A percentile compares a stretch with the other conserved stretches of the same genome.
phyloP scores from a whole-genome alignment of 2,888 invertebrate species.

The Himalopsyche japonica region DNA sequence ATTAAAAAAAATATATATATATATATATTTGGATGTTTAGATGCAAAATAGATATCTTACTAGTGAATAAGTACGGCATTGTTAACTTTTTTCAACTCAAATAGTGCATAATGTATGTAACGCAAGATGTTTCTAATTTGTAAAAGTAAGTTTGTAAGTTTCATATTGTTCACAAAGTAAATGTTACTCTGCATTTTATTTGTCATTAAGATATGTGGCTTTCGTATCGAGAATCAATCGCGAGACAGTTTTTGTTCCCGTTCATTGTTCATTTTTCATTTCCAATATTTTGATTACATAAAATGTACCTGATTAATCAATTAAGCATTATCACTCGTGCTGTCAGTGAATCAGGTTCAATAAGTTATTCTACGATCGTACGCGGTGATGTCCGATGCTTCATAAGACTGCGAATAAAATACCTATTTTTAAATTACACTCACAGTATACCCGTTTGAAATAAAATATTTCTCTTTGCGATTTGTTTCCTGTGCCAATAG shows the following conservation, averaged over 20 bases:
- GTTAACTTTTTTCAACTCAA: conserved; percentile 3
- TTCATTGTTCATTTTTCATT: not conserved
- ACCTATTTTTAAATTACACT: not conserved
- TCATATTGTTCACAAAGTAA: not conserved
- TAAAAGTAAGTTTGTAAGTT: not conserved
- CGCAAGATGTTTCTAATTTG: not conserved
- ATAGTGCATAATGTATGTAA: not conserved
- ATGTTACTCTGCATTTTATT: not conserved
- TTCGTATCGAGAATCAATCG: not conserved
- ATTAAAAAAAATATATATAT: not conserved
- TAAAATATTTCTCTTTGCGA: too few relatives aligned
- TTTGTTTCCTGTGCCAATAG: too few relatives aligned
- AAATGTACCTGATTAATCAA: conserved; percentile 6
- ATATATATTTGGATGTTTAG: conserved; percentile 20
- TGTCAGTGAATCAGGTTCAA: not conserved
- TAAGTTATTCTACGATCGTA: not conserved
- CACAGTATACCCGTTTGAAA: not conserved
- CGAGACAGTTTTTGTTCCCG: not conserved
- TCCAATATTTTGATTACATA: not conserved
- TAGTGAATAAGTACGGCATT: conserved; percentile 4
- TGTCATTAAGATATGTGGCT: not conserved
- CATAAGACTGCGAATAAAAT: not conserved
- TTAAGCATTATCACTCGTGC: not conserved
- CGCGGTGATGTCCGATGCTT: not conserved
- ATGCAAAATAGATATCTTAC: conserved; percentile 16